Evolutionary conservation across 2,888 invertebrate genomes (phyloP).

Genomic region (Argyresthia goedartella): DNA sequence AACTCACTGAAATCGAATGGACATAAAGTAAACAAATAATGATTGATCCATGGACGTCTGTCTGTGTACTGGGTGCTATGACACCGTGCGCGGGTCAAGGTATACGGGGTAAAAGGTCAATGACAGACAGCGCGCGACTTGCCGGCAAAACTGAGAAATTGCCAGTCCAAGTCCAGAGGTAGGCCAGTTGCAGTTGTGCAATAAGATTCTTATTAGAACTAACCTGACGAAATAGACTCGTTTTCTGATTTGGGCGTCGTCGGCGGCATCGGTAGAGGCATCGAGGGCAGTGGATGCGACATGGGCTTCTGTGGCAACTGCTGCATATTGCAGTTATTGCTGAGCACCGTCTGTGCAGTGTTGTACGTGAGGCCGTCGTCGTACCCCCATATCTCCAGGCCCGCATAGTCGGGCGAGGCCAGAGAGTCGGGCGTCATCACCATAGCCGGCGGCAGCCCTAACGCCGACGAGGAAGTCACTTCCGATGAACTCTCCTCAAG

Average conservation of each 20-base stretch:
- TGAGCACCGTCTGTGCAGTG: constrained; percentile 52
- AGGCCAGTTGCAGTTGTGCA: not conserved
- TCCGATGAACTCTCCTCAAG: constrained; percentile 81
- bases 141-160: constrained; percentile 37
- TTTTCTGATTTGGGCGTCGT: constrained; percentile 67
- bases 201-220: constrained; percentile 18
- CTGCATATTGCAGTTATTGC: constrained; percentile 63
- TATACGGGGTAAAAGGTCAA: constrained; percentile 69
- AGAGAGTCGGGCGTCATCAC: constrained; percentile 84
- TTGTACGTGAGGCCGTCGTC: constrained; percentile 66
- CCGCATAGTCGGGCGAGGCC: constrained; percentile 82
- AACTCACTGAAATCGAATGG: too few species aligned
- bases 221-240: constrained; percentile 68
- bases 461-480: constrained; percentile 82
- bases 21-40: not conserved
- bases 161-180: constrained; percentile 9
- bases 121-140: constrained; percentile 44
- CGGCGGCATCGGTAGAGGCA: constrained; percentile 62
- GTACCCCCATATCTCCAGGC: constrained; percentile 87
- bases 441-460: constrained; percentile 79
- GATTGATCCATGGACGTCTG: not conserved
- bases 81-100: constrained; percentile 51
- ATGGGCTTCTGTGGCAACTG: constrained; percentile 61
- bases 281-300: constrained; percentile 65
- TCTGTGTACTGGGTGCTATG: not conserved